Evolutionary conservation across 2,113 vertebrate species (phyloP).

Genomic region (Chaetodon auriga): DNA sequence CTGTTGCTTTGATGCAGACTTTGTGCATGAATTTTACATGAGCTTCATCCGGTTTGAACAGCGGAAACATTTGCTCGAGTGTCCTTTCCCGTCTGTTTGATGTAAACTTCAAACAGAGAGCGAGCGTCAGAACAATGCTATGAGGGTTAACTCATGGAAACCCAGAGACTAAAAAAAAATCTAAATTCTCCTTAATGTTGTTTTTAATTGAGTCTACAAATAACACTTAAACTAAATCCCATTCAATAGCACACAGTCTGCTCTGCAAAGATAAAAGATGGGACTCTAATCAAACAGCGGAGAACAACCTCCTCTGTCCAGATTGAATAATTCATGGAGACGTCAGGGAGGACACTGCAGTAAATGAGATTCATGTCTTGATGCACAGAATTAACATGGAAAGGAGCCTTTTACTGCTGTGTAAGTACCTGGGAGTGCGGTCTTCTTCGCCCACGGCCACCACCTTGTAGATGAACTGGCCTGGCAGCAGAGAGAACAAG

Average conservation of each 20-base stretch:
- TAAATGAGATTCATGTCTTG: not conserved
- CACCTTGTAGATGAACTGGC: slow-evolving; percentile 85
- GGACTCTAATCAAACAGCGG: slow-evolving; percentile 30
- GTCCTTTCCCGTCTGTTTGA: slow-evolving; percentile 40
- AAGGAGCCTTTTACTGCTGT: not conserved
- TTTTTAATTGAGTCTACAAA: slow-evolving; percentile 16
- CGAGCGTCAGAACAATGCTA: not conserved
- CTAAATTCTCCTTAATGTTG: not conserved
- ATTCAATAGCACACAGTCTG: not conserved
- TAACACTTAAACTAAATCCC: not conserved
- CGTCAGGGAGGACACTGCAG: not conserved
- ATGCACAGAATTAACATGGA: not conserved
- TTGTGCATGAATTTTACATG: not conserved
- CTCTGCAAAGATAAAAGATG: slow-evolving; percentile 14
- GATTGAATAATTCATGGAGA: not conserved
- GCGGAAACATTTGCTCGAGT: slow-evolving; percentile 9
- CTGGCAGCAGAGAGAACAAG: slow-evolving; percentile 87
- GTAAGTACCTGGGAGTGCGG: slow-evolving; percentile 70
- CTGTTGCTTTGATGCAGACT: not conserved
- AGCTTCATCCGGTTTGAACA: not conserved
- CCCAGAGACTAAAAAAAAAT: not conserved
- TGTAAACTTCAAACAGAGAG: slow-evolving; percentile 45
- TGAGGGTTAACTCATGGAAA: not conserved
- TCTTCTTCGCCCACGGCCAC: slow-evolving; percentile 52
- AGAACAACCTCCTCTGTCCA: not conserved